Base-by-base conservation (phyloP, 2,797 vertebrate species). In the Etheostoma nigrum region DNA sequence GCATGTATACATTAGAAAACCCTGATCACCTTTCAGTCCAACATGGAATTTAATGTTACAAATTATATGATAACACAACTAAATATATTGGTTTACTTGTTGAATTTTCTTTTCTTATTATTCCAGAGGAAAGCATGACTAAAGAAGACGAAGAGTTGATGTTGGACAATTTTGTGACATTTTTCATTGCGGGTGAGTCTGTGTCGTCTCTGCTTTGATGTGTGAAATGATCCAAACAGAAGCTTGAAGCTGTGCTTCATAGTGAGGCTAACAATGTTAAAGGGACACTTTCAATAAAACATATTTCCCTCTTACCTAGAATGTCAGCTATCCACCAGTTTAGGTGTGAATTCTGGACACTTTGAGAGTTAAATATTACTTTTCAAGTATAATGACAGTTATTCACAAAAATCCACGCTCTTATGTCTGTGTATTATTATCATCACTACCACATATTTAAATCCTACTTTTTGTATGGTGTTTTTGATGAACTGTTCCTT, bases 111-210 rank as follows among this genome's bases (percentile, higher is more conserved):
- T 72, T 61, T 21, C 2, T 62, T 15, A 14, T 79, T 9, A 52
- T 83, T 71, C 16, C 90, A 98, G 97, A 96, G 72, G 88, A 72
- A 72, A 94, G 91, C 30, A 87, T 89, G 21, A 92, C 93, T 5
- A 88, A 89, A 77, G 94, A 97, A 0, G 96, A 97, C 21, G 21
- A 23, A 23, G 21, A 23, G 21, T 23, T 23, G 21, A 23, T 23
- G 21, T 23, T 23, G 21, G 21, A 23, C 21, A 23, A 23, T 23
- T 23, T 23, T 23, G 21, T 23, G 21, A 23, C 21, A 23, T 23
- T 23, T 23, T 23, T 23, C 21, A 23, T 23, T 23, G 21, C 21
- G 21, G 21, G 21, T 23, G 21, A 23, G 21, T 23, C 21, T 23
- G 21, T 23, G 21, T 23, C 21, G 21, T 23, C 21, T 23, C 21